Percentiles rank a stretch among this genome's conserved stretches.
Conservation (phyloP, 2,797 vertebrate species). For the Bovichtus variegatus region DNA sequence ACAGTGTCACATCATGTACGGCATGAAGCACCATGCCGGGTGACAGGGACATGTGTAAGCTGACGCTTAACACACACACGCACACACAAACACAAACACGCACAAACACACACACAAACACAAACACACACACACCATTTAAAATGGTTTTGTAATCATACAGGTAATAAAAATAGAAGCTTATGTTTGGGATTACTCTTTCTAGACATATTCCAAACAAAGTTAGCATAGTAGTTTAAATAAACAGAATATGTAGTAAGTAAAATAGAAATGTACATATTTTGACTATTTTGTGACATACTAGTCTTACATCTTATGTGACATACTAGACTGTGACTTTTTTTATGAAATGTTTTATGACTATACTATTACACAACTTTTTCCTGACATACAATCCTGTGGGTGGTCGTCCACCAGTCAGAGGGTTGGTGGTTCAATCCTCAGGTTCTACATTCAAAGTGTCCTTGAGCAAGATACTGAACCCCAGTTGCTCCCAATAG, state of each 20-base stretch:
- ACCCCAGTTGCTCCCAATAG: no score
- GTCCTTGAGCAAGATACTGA: no score
- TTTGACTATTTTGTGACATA: no score
- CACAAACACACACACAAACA: constrained; percentile 14
- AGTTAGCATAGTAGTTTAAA: constrained; percentile 25
- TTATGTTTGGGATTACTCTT: constrained; percentile 35
- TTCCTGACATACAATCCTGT: no score
- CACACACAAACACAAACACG: background rate
- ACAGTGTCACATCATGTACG: constrained; percentile 42
- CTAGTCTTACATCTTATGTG: no score
- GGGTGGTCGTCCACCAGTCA: no score
- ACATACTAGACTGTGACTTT: no score
- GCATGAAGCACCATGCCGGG: constrained; percentile 10
- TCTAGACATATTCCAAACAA: constrained; percentile 34
- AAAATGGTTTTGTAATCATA: constrained; percentile 37
- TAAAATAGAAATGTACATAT: constrained; percentile 38
- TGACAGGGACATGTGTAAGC: constrained; percentile 40
- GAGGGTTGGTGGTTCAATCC: no score
- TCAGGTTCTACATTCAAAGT: no score
- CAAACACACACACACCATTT: no score
- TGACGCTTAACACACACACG: constrained; percentile 2
- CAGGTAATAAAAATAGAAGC: constrained; percentile 48
- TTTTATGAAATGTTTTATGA: no score
- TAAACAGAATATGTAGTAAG: constrained; percentile 11
- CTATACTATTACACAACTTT: no score